These are phyloP conservation scores for Arrhopalites spinosus DNA, from an alignment of 2,888 invertebrate species.

Conservation along the genomic window DNA sequence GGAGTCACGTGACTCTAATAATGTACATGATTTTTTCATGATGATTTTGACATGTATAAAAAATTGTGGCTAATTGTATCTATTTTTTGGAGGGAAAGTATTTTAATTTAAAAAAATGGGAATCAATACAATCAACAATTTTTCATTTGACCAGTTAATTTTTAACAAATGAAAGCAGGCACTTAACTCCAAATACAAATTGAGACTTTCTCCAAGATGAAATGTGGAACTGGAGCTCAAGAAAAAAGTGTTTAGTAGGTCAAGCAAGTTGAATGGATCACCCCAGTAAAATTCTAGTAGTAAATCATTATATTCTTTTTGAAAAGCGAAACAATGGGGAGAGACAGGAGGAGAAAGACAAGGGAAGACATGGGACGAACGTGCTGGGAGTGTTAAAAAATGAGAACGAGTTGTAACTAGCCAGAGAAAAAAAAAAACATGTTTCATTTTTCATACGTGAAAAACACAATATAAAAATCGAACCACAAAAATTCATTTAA, in stretches of 20 bases:
- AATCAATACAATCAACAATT: not conserved
- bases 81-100: too few species aligned
- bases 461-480: not conserved
- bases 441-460: not conserved
- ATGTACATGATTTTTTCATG: too few species aligned
- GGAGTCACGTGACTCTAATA: too few species aligned
- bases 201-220: not conserved
- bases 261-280: not conserved
- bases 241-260: slow-evolving; percentile 12
- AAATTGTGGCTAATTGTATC: too few species aligned
- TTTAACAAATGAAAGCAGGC: too few species aligned
- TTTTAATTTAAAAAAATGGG: too few species aligned
- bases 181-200: not conserved
- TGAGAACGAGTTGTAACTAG: not conserved
- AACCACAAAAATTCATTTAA: too few species aligned
- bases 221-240: not conserved
- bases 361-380: not conserved
- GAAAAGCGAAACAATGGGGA: not conserved
- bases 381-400: slow-evolving; percentile 4
- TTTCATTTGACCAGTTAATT: too few species aligned
- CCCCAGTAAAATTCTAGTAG: not conserved
- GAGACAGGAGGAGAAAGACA: not conserved
- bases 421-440: not conserved
- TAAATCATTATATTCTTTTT: slow-evolving; percentile 12
- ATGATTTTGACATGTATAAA: too few species aligned